Evolutionary conservation across 2,797 vertebrate genomes (phyloP).

Genomic region (Karalla daura): DNA sequence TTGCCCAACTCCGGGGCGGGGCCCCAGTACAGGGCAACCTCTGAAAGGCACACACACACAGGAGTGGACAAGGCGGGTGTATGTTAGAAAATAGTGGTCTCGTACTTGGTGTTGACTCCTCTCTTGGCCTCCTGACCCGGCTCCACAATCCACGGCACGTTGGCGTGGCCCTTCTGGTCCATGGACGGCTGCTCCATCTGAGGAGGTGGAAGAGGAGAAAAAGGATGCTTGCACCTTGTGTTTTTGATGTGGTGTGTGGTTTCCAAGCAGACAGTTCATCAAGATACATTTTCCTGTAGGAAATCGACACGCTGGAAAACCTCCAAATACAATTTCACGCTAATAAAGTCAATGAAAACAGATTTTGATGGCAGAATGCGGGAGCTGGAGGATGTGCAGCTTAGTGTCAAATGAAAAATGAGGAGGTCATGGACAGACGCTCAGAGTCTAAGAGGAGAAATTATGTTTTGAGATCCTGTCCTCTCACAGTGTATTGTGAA

Average conservation of each 20-base stretch:
- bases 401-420: not conserved
- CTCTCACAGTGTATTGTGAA: fast-evolving
- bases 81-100: slow-evolving; percentile 99
- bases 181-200: slow-evolving; percentile 97
- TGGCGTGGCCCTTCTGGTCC: slow-evolving; percentile 98
- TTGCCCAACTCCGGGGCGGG: slow-evolving; percentile 77
- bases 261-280: slow-evolving; percentile 4
- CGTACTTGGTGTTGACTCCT: slow-evolving; percentile 99
- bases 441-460: not conserved
- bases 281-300: slow-evolving; percentile 3
- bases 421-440: slow-evolving; percentile 2
- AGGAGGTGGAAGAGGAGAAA: slow-evolving; percentile 7
- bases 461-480: not conserved
- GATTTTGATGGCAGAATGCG: slow-evolving; percentile 15
- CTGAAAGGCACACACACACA: slow-evolving; percentile 97
- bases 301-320: not conserved
- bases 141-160: slow-evolving; percentile 99
- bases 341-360: slow-evolving; percentile 7
- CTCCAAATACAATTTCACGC: slow-evolving; percentile 11
- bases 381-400: slow-evolving; percentile 13
- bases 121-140: slow-evolving; percentile 98
- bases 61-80: slow-evolving; percentile 89
- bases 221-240: not conserved
- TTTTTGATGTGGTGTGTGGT: not conserved
- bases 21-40: slow-evolving; percentile 84